phyloP scores from a whole-genome alignment of 2,888 invertebrate genomes.

The Cryptus armator region DNA sequence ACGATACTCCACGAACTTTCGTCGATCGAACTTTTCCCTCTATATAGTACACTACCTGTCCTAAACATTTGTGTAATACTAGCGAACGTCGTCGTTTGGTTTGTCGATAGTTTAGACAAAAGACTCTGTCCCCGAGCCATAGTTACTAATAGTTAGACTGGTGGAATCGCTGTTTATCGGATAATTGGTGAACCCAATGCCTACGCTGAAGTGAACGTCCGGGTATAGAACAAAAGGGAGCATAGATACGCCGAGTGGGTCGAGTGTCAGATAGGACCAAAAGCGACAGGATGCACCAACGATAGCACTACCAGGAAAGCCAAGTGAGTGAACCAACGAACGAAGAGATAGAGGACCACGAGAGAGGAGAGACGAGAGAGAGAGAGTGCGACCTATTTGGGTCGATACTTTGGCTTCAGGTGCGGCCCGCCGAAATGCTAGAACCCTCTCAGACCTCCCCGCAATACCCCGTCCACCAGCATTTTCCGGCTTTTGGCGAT shows the following conservation, averaged over 20 bases:
- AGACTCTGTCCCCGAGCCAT: neutral
- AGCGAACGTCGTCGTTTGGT: neutral
- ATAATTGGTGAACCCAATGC: conserved; percentile 57
- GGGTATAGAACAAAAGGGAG: conserved; percentile 46
- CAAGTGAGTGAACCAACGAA: conserved; percentile 7
- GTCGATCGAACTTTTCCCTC: conserved; percentile 3
- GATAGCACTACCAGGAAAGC: conserved; percentile 9
- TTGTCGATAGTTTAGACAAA: conserved; percentile 46
- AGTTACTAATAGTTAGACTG: conserved; percentile 4
- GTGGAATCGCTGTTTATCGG: conserved; percentile 49
- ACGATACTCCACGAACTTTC: neutral
- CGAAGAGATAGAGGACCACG: conserved; percentile 42
- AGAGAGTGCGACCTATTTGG: conserved; percentile 69
- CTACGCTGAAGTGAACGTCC: neutral
- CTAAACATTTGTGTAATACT: neutral
- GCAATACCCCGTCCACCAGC: neutral
- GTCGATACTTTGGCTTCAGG: conserved; percentile 75
- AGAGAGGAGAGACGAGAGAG: conserved; percentile 24
- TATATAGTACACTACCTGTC: neutral
- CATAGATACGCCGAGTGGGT: conserved; percentile 23
- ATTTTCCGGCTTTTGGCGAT: conserved; percentile 29
- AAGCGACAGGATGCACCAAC: conserved; percentile 38
- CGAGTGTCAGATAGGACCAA: conserved; percentile 35
- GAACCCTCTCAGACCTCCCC: conserved; percentile 60
- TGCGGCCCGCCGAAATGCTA: conserved; percentile 71